Percentiles rank a stretch among this genome's conserved stretches.
These are phyloP conservation scores for Ectemnius cavifrons DNA, from an alignment of 2,888 invertebrate genomes.

Conservation along the genomic window DNA sequence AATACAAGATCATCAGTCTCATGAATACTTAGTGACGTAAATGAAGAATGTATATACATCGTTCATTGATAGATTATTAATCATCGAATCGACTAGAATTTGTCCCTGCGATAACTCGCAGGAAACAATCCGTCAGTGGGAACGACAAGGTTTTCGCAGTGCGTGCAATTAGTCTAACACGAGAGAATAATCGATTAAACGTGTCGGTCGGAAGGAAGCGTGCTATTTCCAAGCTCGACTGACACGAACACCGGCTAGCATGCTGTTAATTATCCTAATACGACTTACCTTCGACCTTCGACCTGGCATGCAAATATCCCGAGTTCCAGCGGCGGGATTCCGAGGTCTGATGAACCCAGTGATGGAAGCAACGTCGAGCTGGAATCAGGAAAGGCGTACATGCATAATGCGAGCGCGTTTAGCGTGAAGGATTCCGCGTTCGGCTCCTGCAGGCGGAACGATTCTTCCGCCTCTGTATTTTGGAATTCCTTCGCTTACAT, in stretches of 20 bases:
- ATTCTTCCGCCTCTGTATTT: too few relatives aligned
- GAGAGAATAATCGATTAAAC: slow-evolving; percentile 12
- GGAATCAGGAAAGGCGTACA: slow-evolving; percentile 26
- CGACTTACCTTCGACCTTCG: slow-evolving; percentile 37
- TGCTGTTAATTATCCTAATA: slow-evolving; percentile 41
- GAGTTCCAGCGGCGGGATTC: slow-evolving; percentile 9
- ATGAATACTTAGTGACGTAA: too few relatives aligned
- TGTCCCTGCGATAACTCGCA: not conserved
- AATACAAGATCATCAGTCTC: too few relatives aligned
- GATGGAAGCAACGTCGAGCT: slow-evolving; percentile 13
- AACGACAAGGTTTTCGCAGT: not conserved
- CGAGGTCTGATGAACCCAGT: slow-evolving; percentile 11
- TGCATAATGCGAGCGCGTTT: slow-evolving; percentile 19
- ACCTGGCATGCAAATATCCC: slow-evolving; percentile 36
- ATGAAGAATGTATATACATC: too few relatives aligned
- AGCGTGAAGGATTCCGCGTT: too few relatives aligned
- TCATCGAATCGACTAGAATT: too few relatives aligned
- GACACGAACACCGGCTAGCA: slow-evolving; percentile 27
- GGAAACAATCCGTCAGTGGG: not conserved
- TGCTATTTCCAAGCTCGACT: slow-evolving; percentile 13
- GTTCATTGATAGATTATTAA: too few relatives aligned
- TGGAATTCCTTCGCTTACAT: too few relatives aligned
- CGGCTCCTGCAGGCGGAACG: too few relatives aligned
- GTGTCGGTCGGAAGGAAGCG: not conserved
- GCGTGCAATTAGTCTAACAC: not conserved